These are phyloP conservation scores for Pristionchus japonicus DNA, from an alignment of 2,888 invertebrate species.

Conservation along the genomic window DNA sequence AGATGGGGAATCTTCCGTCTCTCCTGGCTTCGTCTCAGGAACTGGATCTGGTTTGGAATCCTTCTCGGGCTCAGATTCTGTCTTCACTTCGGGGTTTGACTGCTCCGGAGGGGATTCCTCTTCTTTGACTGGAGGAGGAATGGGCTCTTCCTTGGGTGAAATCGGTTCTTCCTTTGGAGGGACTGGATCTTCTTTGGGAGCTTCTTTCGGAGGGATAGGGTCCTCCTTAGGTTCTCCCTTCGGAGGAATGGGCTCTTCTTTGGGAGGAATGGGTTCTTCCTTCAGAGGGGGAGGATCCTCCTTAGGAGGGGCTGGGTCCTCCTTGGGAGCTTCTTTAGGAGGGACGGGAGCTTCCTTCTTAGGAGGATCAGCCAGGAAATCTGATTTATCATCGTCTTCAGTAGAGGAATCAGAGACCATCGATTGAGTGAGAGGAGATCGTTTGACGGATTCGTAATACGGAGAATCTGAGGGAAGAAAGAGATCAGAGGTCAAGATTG, in stretches of 20 bases:
- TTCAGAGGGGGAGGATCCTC: too few species aligned
- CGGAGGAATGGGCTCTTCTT: neutral
- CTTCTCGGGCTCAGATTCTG: neutral
- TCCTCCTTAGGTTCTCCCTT: too few species aligned
- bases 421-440: neutral
- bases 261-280: neutral
- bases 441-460: neutral
- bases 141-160: neutral
- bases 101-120: neutral
- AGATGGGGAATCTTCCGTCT: neutral
- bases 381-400: neutral
- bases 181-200: neutral
- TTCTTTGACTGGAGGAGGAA: neutral
- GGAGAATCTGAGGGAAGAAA: constrained; percentile 5
- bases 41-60: neutral
- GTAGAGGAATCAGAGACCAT: neutral
- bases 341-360: neutral
- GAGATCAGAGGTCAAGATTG: neutral
- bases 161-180: neutral
- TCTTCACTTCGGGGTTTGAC: neutral
- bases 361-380: neutral
- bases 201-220: too few species aligned
- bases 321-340: too few species aligned
- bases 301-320: too few species aligned
- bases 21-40: neutral